Conservation (phyloP, 2,113 vertebrate species). For the Phalacrocorax carbo region DNA sequence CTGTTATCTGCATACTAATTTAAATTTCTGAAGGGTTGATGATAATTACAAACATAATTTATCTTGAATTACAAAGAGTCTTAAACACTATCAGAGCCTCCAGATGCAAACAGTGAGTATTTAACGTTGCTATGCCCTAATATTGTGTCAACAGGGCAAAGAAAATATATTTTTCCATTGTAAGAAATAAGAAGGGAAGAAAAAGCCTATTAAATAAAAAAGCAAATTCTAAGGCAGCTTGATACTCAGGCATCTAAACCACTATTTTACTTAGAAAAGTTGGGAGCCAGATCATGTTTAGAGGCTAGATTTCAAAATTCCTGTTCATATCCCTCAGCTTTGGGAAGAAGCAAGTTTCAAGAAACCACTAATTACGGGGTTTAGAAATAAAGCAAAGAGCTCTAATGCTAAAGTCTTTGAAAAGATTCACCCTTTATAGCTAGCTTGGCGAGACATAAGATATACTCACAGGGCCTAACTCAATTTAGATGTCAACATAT, state of each 20-base stretch:
- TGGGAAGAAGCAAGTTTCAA: conserved; percentile 33
- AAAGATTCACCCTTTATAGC: conserved; percentile 1
- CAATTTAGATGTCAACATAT: not conserved
- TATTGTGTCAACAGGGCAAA: not conserved
- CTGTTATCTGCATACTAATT: conserved; percentile 6
- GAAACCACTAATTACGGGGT: conserved; percentile 45
- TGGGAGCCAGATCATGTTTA: not conserved
- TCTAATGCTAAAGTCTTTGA: not conserved
- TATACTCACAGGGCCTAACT: not conserved
- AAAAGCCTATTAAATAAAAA: not conserved
- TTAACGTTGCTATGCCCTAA: not conserved
- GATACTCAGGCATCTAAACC: not conserved
- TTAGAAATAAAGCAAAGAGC: conserved; percentile 27
- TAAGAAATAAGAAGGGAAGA: not conserved
- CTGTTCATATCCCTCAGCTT: not conserved
- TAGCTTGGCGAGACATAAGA: not conserved
- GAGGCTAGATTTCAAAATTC: conserved; percentile 33
- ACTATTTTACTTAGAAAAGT: not conserved
- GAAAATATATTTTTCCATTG: not conserved
- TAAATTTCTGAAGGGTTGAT: conserved; percentile 24
- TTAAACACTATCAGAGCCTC: not conserved
- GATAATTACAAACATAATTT: conserved; percentile 12
- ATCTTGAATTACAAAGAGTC: not conserved
- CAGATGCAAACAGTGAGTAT: not conserved
- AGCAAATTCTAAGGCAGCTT: not conserved